Evolutionary conservation across 2,888 invertebrate species (phyloP).

Genomic region (Eupsilia transversa): DNA sequence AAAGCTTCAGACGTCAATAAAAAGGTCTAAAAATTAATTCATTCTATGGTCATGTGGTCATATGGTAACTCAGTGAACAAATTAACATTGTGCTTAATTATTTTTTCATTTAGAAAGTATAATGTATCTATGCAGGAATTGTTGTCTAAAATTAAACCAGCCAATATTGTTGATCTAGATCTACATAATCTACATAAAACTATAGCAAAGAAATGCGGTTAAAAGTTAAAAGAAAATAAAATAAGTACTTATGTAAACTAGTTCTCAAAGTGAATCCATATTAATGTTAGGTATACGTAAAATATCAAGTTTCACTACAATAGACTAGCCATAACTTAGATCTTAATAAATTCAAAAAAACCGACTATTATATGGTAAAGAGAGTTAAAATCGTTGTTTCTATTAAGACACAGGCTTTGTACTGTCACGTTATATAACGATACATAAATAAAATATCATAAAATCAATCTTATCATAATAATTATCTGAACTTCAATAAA

Average conservation of each 20-base stretch:
- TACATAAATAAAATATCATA: constrained; percentile 49
- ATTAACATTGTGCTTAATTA: neutral
- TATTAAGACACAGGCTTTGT: constrained; percentile 81
- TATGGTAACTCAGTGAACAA: neutral
- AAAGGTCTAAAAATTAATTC: neutral
- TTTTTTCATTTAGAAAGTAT: neutral
- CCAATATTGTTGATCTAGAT: neutral
- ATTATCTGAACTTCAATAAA: constrained; percentile 58
- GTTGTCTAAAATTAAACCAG: constrained; percentile 5
- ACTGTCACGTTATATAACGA: constrained; percentile 67
- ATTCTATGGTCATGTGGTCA: too few relatives aligned
- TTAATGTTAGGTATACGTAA: constrained; percentile 14
- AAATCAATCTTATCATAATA: constrained; percentile 53
- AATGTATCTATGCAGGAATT: neutral
- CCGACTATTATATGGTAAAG: constrained; percentile 50
- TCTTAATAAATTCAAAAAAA: constrained; percentile 61
- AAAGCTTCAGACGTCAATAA: neutral
- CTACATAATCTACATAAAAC: neutral
- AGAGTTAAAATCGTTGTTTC: constrained; percentile 73
- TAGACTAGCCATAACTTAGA: constrained; percentile 66
- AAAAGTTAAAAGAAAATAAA: neutral
- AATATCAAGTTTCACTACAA: constrained; percentile 45
- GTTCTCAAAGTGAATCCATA: constrained; percentile 52
- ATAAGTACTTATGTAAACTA: neutral
- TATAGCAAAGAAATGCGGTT: constrained; percentile 19